Percentiles rank a stretch among this genome's conserved stretches.
These are phyloP conservation scores for Drosophila trichaetosa DNA, from an alignment of 2,888 invertebrate genomes.

Conservation along the genomic window DNA sequence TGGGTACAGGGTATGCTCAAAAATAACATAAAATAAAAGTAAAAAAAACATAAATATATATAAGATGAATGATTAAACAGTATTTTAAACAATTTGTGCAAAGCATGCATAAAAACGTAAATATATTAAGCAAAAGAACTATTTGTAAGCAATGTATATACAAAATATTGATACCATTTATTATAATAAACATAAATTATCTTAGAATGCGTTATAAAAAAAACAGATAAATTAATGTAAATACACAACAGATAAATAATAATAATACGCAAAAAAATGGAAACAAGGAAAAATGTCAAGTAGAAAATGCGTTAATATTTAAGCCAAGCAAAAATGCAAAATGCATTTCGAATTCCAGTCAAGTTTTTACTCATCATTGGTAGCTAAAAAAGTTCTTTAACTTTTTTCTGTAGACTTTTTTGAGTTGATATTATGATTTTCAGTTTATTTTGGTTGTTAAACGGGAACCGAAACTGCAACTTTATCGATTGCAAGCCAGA, in stretches of 20 bases:
- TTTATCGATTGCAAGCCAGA: neutral
- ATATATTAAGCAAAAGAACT: slow-evolving; percentile 9
- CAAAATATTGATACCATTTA: slow-evolving; percentile 19
- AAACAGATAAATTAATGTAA: slow-evolving; percentile 40
- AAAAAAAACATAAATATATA: slow-evolving; percentile 5
- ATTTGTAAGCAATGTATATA: slow-evolving; percentile 41
- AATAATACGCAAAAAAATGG: neutral
- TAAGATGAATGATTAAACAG: slow-evolving; percentile 39
- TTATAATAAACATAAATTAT: slow-evolving; percentile 10
- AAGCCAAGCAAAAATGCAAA: neutral
- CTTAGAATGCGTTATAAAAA: slow-evolving; percentile 19
- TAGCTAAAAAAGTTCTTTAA: neutral
- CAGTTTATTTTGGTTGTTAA: neutral
- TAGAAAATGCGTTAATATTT: neutral
- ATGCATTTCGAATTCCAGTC: neutral
- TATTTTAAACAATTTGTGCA: slow-evolving; percentile 36
- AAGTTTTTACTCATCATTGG: neutral
- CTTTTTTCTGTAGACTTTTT: neutral
- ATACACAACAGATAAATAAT: slow-evolving; percentile 22
- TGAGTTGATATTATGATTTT: neutral
- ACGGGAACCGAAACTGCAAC: neutral
- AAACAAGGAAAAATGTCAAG: neutral
- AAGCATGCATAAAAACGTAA: slow-evolving; percentile 20
- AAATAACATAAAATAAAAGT: neutral
- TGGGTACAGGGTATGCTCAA: slow-evolving; percentile 19